Percentiles rank a stretch among this genome's conserved stretches.
These are phyloP conservation scores for Psittacula derbiana DNA, from an alignment of 2,797 vertebrate genomes.

Conservation along the genomic window DNA sequence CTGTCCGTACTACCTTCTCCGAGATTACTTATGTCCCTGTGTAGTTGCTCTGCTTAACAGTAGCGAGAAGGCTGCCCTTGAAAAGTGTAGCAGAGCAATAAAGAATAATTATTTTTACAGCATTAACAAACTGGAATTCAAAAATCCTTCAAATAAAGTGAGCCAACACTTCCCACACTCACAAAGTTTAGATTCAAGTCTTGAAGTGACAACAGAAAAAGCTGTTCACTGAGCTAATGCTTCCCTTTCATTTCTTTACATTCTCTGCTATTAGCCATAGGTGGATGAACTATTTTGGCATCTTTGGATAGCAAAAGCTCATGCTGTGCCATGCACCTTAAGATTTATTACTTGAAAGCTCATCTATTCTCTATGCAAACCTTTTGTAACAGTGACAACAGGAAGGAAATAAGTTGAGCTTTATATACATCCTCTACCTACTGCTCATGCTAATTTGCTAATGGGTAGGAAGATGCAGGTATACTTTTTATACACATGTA, in stretches of 20 bases:
- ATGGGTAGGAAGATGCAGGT: background rate
- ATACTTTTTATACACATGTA: background rate
- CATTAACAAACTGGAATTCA: background rate
- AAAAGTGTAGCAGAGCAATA: background rate
- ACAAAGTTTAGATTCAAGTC: background rate
- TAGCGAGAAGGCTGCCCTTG: background rate
- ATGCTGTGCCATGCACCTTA: background rate
- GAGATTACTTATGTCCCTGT: background rate
- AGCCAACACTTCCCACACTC: background rate
- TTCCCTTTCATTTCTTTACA: background rate
- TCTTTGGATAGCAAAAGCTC: background rate
- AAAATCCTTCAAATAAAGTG: background rate
- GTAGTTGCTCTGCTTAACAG: background rate
- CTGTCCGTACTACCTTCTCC: background rate
- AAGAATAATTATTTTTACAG: background rate
- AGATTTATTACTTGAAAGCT: background rate
- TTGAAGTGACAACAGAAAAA: background rate
- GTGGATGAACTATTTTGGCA: background rate
- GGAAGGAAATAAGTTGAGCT: background rate
- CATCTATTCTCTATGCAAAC: background rate
- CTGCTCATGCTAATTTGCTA: background rate
- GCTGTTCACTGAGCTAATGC: background rate
- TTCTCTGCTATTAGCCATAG: background rate
- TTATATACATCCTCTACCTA: background rate
- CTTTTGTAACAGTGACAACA: background rate